Evolutionary conservation across 2,113 vertebrate species (phyloP).

Genomic region (Merops nubicus): DNA sequence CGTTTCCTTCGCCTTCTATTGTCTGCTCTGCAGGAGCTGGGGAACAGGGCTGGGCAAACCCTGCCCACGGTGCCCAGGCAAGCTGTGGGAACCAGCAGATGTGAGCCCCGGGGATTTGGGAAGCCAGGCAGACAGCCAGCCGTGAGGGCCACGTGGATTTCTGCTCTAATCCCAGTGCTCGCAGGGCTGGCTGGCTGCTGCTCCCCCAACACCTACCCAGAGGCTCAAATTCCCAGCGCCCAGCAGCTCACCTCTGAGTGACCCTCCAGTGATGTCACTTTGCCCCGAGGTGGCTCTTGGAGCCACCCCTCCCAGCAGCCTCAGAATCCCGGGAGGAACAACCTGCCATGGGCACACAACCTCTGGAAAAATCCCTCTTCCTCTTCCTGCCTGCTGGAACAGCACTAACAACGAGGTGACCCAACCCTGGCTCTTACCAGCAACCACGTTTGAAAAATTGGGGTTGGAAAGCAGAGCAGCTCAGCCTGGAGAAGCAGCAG

Average conservation of each 20-base stretch:
- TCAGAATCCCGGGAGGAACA: neutral
- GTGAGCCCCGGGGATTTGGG: neutral
- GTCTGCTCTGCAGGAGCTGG: neutral
- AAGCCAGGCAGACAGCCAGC: neutral
- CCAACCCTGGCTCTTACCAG: neutral
- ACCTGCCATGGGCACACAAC: rapidly evolving
- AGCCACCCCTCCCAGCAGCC: neutral
- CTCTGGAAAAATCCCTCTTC: neutral
- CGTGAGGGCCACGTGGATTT: neutral
- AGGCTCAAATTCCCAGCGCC: neutral
- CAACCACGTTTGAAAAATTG: neutral
- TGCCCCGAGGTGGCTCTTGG: rapidly evolving
- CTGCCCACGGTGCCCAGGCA: neutral
- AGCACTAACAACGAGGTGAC: rapidly evolving
- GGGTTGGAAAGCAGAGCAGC: neutral
- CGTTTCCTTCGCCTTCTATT: neutral
- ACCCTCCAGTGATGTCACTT: neutral
- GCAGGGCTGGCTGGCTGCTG: neutral
- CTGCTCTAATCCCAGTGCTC: neutral
- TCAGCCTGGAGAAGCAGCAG: neutral
- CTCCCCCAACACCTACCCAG: neutral
- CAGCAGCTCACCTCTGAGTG: neutral
- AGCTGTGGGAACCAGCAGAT: neutral
- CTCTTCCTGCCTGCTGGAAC: neutral
- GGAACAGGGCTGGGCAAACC: neutral